These are phyloP conservation scores for Calliphora vomitoria DNA, from an alignment of 2,888 invertebrate species.

Conservation along the genomic window DNA sequence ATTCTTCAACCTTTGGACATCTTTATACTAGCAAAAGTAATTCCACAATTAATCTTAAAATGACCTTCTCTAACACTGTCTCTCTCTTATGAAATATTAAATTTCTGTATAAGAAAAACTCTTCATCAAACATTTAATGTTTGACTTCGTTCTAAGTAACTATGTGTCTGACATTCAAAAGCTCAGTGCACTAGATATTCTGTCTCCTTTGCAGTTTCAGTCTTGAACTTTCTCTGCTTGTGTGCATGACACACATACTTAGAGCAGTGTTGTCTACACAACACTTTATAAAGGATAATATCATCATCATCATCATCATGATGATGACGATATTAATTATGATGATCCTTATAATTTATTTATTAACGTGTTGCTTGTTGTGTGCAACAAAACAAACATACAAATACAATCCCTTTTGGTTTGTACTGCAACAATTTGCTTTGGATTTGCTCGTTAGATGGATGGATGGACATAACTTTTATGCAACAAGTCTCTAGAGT, in stretches of 20 bases:
- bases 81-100: conserved; percentile 1
- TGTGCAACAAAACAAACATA: conserved; percentile 7
- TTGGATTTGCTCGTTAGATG: conserved; percentile 29
- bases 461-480: conserved; percentile 35
- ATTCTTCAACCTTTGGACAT: neutral
- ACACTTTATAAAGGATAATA: conserved; percentile 31
- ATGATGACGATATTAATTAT: conserved; percentile 31
- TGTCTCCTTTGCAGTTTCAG: neutral
- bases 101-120: neutral
- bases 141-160: neutral
- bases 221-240: neutral
- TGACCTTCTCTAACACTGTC: conserved; percentile 19
- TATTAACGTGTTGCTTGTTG: conserved; percentile 10
- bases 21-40: neutral
- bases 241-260: neutral
- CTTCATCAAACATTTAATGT: conserved; percentile 20
- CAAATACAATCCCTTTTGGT: neutral
- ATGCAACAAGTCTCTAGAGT: conserved; percentile 58
- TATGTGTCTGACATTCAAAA: conserved; percentile 37
- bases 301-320: neutral
- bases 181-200: neutral
- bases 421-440: conserved; percentile 10
- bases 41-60: neutral
- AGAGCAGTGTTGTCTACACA: neutral
- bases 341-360: conserved; percentile 47